A percentile compares a stretch with the other conserved stretches of the same genome.
Conservation (phyloP, 2,888 invertebrate species). For the Pyrochroa serraticornis region DNA sequence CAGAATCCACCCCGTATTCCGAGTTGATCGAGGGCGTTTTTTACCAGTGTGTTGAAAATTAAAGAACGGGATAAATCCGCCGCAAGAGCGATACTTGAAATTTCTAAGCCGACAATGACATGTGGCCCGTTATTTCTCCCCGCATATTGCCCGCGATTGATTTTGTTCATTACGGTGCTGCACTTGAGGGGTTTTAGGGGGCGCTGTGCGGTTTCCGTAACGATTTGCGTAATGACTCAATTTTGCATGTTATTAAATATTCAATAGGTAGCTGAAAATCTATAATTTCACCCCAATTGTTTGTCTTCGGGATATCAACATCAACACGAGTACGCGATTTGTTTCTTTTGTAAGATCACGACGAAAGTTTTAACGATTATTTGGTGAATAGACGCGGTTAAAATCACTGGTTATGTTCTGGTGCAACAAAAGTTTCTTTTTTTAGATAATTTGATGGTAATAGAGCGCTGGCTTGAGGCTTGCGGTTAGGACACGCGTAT, state of each 20-base stretch:
- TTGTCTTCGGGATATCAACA: not conserved
- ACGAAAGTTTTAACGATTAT: not conserved
- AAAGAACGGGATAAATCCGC: slow-evolving; percentile 49
- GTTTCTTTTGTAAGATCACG: not conserved
- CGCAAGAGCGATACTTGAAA: slow-evolving; percentile 50
- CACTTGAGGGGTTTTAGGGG: slow-evolving; percentile 19
- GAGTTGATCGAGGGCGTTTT: slow-evolving; percentile 12
- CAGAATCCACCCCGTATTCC: not conserved
- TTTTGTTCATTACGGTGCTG: slow-evolving; percentile 9
- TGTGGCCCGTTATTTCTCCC: slow-evolving; percentile 39
- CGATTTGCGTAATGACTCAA: slow-evolving; percentile 21
- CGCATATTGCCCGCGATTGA: slow-evolving; percentile 6
- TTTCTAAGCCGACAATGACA: slow-evolving; percentile 52
- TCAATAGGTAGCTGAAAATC: not conserved
- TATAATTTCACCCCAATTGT: not conserved
- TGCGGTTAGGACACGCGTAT: slow-evolving; percentile 26
- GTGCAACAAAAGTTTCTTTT: slow-evolving; percentile 14
- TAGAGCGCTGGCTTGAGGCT: slow-evolving; percentile 11
- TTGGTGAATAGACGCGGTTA: slow-evolving; percentile 11
- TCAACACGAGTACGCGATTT: slow-evolving; percentile 3
- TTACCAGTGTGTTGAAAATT: slow-evolving; percentile 51
- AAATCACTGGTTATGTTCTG: slow-evolving; percentile 21
- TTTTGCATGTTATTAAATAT: slow-evolving; percentile 13
- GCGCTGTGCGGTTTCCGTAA: slow-evolving; percentile 9
- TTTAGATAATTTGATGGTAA: slow-evolving; percentile 19